A percentile compares a stretch with the other conserved stretches of the same genome.
Conservation (phyloP, 1,140 invertebrate species). For the Caenorhabditis inopinata region DNA sequence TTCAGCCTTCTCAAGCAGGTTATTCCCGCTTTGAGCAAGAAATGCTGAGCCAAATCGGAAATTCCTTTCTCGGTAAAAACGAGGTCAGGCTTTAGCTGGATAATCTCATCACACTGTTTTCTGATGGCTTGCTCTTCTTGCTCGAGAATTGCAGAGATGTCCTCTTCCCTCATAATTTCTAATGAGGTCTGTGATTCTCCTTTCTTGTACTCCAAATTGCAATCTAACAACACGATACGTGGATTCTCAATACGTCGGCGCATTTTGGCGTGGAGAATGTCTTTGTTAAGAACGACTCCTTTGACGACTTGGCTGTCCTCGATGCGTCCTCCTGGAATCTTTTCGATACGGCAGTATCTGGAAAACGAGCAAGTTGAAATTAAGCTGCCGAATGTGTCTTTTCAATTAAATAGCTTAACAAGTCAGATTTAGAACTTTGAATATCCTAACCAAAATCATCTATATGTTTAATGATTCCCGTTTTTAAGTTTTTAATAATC, state of each 20-base stretch:
- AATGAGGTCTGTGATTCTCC: constrained; percentile 96
- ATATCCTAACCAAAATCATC: no score
- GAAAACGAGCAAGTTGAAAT: no score
- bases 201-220: constrained; percentile 96
- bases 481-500: no score
- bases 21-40: constrained; percentile 79
- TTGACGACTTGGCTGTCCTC: constrained; percentile 91
- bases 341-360: constrained; percentile 93
- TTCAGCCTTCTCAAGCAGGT: constrained; percentile 85
- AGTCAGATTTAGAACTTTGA: no score
- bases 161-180: constrained; percentile 89
- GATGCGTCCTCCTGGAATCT: constrained; percentile 91
- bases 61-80: constrained; percentile 98
- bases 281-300: constrained; percentile 96
- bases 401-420: no score
- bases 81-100: constrained; percentile 89
- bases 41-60: constrained; percentile 77
- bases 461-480: no score
- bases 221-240: constrained; percentile 89
- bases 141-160: constrained; percentile 83
- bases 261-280: constrained; percentile 72
- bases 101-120: constrained; percentile 88
- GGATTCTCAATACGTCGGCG: constrained; percentile 90
- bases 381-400: no score
- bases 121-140: constrained; percentile 89